These are phyloP conservation scores for Labeo calbasu DNA, from an alignment of 2,797 vertebrate species.

Conservation along the genomic window DNA sequence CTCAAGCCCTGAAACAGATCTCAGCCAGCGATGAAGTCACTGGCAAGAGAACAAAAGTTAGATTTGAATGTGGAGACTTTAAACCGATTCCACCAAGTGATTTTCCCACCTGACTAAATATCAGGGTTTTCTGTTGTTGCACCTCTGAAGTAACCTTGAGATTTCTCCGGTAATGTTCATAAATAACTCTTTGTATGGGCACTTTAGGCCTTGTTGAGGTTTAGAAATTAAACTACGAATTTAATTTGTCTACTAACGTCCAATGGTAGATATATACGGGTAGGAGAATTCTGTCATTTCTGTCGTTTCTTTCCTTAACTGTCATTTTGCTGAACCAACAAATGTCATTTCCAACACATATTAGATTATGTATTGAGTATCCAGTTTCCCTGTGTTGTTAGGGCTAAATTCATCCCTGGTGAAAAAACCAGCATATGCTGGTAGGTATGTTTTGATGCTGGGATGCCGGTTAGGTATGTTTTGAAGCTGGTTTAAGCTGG, in stretches of 20 bases:
- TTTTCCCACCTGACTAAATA: slow-evolving; percentile 22
- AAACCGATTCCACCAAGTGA: slow-evolving; percentile 2
- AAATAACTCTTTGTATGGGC: not conserved
- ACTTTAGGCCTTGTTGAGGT: not conserved
- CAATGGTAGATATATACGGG: not conserved
- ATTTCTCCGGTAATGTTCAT: not conserved
- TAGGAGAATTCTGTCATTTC: not conserved
- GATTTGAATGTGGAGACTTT: slow-evolving; percentile 44
- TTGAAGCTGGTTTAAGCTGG: too few relatives aligned
- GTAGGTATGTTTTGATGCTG: too few relatives aligned
- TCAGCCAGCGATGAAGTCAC: slow-evolving; percentile 52
- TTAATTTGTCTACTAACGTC: not conserved
- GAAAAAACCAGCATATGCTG: too few relatives aligned
- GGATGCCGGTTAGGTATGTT: too few relatives aligned
- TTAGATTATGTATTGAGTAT: not conserved
- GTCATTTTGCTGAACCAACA: not conserved
- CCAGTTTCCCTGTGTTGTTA: not conserved
- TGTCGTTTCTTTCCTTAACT: not conserved
- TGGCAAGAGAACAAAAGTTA: slow-evolving; percentile 41
- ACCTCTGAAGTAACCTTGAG: not conserved
- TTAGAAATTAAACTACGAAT: not conserved
- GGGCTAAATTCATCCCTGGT: not conserved
- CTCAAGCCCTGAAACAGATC: slow-evolving; percentile 40
- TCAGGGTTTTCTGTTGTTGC: slow-evolving; percentile 1
- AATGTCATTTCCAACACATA: not conserved